These are phyloP conservation scores for Taurulus bubalis DNA, from an alignment of 2,113 vertebrate species.

Conservation along the genomic window DNA sequence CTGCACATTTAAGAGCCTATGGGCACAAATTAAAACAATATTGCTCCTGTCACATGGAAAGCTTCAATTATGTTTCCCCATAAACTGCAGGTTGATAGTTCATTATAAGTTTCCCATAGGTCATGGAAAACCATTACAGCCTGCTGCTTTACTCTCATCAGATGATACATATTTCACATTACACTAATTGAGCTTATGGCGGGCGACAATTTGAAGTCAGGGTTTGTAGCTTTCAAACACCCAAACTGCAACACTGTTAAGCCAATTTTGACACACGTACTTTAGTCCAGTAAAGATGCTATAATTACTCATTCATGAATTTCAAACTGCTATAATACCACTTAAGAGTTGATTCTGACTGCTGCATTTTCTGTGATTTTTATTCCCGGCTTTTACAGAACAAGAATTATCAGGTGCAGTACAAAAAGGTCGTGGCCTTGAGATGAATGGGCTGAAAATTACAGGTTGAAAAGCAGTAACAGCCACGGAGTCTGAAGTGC, in stretches of 20 bases:
- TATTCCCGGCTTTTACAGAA: slow-evolving; percentile 7
- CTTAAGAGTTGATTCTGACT: background rate
- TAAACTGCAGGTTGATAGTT: slow-evolving; percentile 24
- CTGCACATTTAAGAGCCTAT: background rate
- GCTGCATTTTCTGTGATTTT: background rate
- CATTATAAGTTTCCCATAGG: slow-evolving; percentile 14
- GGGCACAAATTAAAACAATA: background rate
- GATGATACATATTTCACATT: slow-evolving; percentile 17
- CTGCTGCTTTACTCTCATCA: background rate
- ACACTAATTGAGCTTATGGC: background rate
- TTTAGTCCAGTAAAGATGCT: background rate
- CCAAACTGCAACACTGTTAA: background rate
- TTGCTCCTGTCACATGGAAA: background rate
- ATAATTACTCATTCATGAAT: background rate
- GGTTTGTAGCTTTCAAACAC: background rate
- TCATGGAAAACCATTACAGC: slow-evolving; percentile 4
- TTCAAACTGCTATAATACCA: background rate
- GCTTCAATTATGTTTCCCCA: background rate
- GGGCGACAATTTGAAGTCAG: background rate
- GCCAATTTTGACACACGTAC: background rate
- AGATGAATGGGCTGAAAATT: slow-evolving; percentile 15
- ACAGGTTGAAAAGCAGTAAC: slow-evolving; percentile 16
- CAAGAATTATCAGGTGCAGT: slow-evolving; percentile 9
- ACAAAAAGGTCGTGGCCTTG: slow-evolving; percentile 19
- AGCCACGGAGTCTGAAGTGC: background rate